Percentiles rank a stretch among this genome's conserved stretches.
Evolutionary conservation across 2,888 invertebrate species (phyloP).

Genomic region (Thecophora atra): DNA sequence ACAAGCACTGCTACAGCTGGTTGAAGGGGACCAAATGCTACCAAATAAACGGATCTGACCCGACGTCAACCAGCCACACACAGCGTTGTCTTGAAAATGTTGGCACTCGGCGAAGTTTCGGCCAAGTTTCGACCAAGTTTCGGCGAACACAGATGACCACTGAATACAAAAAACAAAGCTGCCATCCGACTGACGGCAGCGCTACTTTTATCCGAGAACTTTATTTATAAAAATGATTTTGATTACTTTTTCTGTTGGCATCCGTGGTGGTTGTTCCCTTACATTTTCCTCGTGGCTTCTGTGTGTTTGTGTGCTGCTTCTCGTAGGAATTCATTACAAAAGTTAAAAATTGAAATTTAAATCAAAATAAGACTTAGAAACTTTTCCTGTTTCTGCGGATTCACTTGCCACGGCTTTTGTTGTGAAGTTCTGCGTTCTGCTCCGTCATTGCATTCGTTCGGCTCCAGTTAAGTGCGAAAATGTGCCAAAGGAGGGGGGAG

Average conservation of each 20-base stretch:
- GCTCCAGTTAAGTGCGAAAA: too few species aligned
- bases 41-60: conserved; percentile 71
- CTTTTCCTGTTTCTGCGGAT: background rate
- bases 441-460: too few species aligned
- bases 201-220: background rate
- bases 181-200: too few species aligned
- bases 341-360: conserved; percentile 5
- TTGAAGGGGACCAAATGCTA: conserved; percentile 80
- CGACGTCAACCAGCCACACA: conserved; percentile 76
- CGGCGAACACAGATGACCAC: background rate
- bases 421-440: background rate
- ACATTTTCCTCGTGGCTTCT: too few species aligned
- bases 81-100: conserved; percentile 61
- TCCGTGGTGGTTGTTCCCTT: background rate
- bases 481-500: too few species aligned
- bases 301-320: background rate
- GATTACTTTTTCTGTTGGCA: background rate
- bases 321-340: background rate
- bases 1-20: conserved; percentile 74
- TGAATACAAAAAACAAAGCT: background rate
- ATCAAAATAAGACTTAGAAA: background rate
- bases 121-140: background rate
- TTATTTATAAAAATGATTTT: background rate
- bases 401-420: background rate
- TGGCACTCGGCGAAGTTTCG: background rate